Evolutionary conservation across 1,140 invertebrate species (phyloP).

Genomic region (Armadillidium nasatum): DNA sequence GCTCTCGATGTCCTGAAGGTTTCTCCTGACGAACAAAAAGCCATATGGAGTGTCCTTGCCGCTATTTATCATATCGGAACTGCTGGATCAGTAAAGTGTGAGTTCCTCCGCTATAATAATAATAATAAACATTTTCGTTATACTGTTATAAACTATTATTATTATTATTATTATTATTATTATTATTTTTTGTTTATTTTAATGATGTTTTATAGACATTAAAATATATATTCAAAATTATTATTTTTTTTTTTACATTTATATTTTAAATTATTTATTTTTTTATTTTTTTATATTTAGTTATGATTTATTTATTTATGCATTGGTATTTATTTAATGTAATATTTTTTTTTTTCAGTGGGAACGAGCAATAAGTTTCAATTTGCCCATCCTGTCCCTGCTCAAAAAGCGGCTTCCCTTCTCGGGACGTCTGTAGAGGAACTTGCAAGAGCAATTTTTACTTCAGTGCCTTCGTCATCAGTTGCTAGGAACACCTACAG

Average conservation of each 20-base stretch:
- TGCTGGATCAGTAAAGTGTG: conserved; percentile 64
- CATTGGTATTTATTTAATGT: background rate
- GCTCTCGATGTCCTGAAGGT: conserved; percentile 70
- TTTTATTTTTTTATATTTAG: too few relatives aligned
- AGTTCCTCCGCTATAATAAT: conserved; percentile 8
- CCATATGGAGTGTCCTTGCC: conserved; percentile 79
- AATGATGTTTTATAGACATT: too few relatives aligned
- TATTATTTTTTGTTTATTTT: too few relatives aligned
- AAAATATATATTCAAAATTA: too few relatives aligned
- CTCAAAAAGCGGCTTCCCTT: conserved; percentile 72
- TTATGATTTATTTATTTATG: too few relatives aligned
- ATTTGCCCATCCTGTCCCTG: conserved; percentile 74
- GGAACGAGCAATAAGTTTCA: conserved; percentile 59
- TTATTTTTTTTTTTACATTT: too few relatives aligned
- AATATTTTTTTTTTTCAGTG: conserved; percentile 32
- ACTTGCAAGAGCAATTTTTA: conserved; percentile 67
- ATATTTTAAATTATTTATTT: too few relatives aligned
- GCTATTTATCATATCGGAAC: conserved; percentile 87
- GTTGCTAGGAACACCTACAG: conserved; percentile 45
- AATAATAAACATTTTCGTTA: too few relatives aligned
- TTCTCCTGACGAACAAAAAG: conserved; percentile 69
- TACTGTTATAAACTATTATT: too few relatives aligned
- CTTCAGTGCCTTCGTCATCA: conserved; percentile 40
- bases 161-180: too few relatives aligned
- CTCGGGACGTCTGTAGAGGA: conserved; percentile 79